Conservation (phyloP, 2,113 vertebrate species). For the Pelobates fuscus region DNA sequence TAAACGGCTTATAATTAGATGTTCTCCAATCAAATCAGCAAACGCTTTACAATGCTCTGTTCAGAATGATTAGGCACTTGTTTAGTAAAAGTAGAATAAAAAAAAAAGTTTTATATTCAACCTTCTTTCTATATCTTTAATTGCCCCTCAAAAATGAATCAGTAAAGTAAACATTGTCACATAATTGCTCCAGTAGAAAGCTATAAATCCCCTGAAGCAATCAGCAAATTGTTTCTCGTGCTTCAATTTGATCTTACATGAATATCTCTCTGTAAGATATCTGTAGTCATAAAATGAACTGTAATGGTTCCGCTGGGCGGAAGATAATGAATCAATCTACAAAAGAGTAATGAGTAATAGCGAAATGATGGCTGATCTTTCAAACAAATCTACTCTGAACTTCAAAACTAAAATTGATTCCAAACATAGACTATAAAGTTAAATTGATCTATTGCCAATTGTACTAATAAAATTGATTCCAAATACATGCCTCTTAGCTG, state of each 20-base stretch:
- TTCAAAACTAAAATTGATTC: constrained; percentile 40
- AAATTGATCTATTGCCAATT: constrained; percentile 52
- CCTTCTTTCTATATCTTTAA: constrained; percentile 4
- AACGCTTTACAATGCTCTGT: neutral
- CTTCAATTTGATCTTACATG: neutral
- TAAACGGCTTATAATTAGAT: no score
- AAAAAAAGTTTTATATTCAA: neutral
- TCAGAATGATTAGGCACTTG: neutral
- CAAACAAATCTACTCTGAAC: neutral
- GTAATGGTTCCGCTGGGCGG: constrained; percentile 50
- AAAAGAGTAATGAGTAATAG: constrained; percentile 43
- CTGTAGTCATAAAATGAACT: constrained; percentile 52
- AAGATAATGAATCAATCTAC: constrained; percentile 54
- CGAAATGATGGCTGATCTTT: constrained; percentile 46
- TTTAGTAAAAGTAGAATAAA: neutral
- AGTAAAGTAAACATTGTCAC: constrained; percentile 44
- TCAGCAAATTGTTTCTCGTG: constrained; percentile 43
- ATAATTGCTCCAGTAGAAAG: constrained; percentile 46
- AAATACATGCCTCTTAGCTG: constrained; percentile 45
- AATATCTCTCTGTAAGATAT: constrained; percentile 45
- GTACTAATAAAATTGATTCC: constrained; percentile 51
- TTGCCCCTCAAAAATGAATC: constrained; percentile 40
- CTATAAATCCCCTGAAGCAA: constrained; percentile 49
- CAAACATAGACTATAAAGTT: constrained; percentile 43
- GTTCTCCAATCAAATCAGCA: no score